Evolutionary conservation across 2,113 vertebrate genomes (phyloP).

Genomic region (Pterocles burchelli): DNA sequence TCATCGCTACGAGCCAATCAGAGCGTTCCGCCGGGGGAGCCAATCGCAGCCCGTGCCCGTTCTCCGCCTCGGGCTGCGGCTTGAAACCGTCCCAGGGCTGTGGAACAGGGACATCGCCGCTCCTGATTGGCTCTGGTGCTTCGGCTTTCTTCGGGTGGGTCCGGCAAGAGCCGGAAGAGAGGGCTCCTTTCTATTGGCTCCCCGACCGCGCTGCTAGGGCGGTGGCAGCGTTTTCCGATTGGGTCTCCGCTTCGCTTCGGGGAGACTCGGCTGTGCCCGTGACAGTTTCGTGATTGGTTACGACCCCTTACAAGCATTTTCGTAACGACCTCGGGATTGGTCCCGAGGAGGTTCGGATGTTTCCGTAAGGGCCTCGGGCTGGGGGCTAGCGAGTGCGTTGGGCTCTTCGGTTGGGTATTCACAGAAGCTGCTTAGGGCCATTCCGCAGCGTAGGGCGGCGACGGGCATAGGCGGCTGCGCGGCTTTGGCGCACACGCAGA

Average conservation of each 20-base stretch:
- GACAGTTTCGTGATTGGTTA: neutral
- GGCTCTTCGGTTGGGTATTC: slow-evolving; percentile 40
- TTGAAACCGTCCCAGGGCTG: neutral
- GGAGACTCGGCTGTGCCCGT: neutral
- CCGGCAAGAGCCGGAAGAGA: neutral
- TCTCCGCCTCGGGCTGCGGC: neutral
- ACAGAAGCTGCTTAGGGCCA: neutral
- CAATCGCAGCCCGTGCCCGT: neutral
- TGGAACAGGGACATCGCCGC: neutral
- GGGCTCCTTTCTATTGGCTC: slow-evolving; percentile 18
- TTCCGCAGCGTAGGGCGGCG: slow-evolving; percentile 31
- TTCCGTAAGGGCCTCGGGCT: slow-evolving; percentile 34
- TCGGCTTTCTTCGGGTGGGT: neutral
- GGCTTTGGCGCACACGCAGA: slow-evolving; percentile 13
- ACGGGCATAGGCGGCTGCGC: slow-evolving; percentile 36
- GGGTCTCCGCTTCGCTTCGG: neutral
- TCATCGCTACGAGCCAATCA: neutral
- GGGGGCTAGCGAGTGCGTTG: neutral
- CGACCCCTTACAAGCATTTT: neutral
- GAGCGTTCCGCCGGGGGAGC: neutral
- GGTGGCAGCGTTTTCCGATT: slow-evolving; percentile 11
- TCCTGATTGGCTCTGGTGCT: neutral
- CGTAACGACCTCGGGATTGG: slow-evolving; percentile 14
- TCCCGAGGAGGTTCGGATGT: neutral
- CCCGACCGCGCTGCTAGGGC: slow-evolving; percentile 40